Base-by-base conservation (phyloP, 2,113 vertebrate species). In the Xyrauchen texanus region DNA sequence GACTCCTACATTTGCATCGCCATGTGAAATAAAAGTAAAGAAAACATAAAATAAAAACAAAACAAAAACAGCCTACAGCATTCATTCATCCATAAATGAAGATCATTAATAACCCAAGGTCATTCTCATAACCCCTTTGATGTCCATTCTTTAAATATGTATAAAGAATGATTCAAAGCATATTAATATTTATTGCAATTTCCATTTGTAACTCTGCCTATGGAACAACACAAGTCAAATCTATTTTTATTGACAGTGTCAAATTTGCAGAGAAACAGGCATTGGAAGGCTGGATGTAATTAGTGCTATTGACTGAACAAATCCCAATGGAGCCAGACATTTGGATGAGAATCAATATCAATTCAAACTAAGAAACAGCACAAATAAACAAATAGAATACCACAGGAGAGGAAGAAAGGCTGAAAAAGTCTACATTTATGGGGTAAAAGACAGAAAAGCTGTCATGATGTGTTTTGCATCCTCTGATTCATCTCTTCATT, bases 281-380 rank as follows among this genome's bases (percentile, higher is more conserved):
- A 34, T 34, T 34, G 21, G 21, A 34, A 34, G 21, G 1, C 21
- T 34, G 3, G 21, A 34, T 34, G 78, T 83, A 85, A 83, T 85
- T 84, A 82, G 76, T 61, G 63, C 49, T 71, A 84, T 86, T 76
- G 82, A 86, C 76, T 65, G 34, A 57, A 78, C 68, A 76, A 66
- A 82, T 84, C 83, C 70, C 82, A 55, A 71, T 58, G 69, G 80
- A 81, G 69, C 62, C 52, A 45, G 11, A 21, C n/a, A 63, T 77
- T 76, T 77, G 71, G 64, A 73, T 49, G 52, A 47, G 68, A 68
- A 81, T 81, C 76, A 65, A 84, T 83, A 76, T 81, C 52, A 34
- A 34, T 34, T 34, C 21, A 72, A 79, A 68, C 57, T 49, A 63
- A 62, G 66, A 55, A 81, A 81, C 68, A 66, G 71, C 63, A 77